These are phyloP conservation scores for Astreopora myriophthalma DNA, from an alignment of 64 coral and sea anemone species.

Conservation along the genomic window DNA sequence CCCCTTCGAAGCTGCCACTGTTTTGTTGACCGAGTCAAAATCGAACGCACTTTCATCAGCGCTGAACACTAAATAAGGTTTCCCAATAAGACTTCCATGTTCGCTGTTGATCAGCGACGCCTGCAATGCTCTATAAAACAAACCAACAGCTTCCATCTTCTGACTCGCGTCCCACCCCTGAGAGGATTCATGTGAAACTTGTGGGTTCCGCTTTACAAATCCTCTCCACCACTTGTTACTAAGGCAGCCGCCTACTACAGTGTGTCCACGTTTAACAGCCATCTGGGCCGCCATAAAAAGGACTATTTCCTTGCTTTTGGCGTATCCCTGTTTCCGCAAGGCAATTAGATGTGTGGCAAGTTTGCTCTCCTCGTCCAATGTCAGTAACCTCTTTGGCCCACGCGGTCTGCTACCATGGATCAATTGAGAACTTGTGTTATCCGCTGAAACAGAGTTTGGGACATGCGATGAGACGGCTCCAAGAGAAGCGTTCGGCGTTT, in stretches of 20 bases:
- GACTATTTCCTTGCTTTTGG: slow-evolving; percentile 13
- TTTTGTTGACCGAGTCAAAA: slow-evolving; percentile 31
- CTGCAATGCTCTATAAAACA: background rate
- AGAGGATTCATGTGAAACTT: background rate
- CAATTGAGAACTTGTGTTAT: background rate
- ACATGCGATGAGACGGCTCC: background rate
- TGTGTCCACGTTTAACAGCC: background rate
- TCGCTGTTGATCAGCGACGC: background rate
- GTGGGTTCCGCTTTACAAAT: background rate
- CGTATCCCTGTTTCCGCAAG: slow-evolving; percentile 22
- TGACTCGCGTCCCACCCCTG: background rate
- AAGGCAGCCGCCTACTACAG: background rate
- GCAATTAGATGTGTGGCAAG: slow-evolving; percentile 16
- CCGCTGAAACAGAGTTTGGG: background rate
- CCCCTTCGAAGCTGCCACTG: background rate
- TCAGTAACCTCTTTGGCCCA: background rate
- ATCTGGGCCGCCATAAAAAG: slow-evolving; percentile 17
- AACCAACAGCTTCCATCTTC: background rate
- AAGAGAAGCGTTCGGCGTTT: background rate
- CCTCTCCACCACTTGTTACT: slow-evolving; percentile 18
- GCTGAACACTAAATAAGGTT: background rate
- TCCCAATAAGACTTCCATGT: slow-evolving; percentile 8
- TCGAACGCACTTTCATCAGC: slow-evolving; percentile 18
- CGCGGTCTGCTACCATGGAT: background rate
- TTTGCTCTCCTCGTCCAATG: background rate